A percentile compares a stretch with the other conserved stretches of the same genome.
These are phyloP conservation scores for Furnarius figulus DNA, from an alignment of 2,113 vertebrate species.

Conservation along the genomic window DNA sequence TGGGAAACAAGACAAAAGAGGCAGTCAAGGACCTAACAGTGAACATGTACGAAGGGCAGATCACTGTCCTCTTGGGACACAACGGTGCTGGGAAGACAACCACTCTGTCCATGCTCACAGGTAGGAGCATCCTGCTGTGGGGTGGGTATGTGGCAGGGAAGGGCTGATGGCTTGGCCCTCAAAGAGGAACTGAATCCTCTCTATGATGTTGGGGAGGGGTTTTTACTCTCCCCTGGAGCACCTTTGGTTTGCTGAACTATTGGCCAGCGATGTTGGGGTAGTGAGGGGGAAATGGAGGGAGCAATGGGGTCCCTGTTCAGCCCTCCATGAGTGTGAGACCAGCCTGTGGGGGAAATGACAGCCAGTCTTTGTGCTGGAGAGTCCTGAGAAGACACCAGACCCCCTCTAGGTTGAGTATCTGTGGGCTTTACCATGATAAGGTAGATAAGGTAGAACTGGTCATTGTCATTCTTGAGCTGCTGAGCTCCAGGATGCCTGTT, in stretches of 20 bases:
- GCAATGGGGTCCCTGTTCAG: not conserved
- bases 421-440: not conserved
- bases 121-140: slow-evolving; percentile 42
- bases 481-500: not conserved
- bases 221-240: not conserved
- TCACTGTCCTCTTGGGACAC: slow-evolving; percentile 89
- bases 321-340: not conserved
- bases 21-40: slow-evolving; percentile 86
- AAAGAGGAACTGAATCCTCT: not conserved
- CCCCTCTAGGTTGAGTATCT: not conserved
- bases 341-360: not conserved
- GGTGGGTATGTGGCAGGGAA: not conserved
- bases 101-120: slow-evolving; percentile 90
- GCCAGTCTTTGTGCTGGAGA: not conserved
- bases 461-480: not conserved
- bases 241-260: not conserved
- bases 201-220: not conserved
- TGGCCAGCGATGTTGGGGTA: not conserved
- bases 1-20: slow-evolving; percentile 81
- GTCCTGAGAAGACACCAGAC: not conserved
- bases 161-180: not conserved
- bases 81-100: slow-evolving; percentile 93
- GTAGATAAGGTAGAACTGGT: not conserved
- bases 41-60: slow-evolving; percentile 93
- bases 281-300: not conserved